Evolutionary conservation across 2,113 vertebrate species (phyloP), one percentile per base, ranked within the genome.

Genomic region (Periophthalmodon schlosseri): DNA sequence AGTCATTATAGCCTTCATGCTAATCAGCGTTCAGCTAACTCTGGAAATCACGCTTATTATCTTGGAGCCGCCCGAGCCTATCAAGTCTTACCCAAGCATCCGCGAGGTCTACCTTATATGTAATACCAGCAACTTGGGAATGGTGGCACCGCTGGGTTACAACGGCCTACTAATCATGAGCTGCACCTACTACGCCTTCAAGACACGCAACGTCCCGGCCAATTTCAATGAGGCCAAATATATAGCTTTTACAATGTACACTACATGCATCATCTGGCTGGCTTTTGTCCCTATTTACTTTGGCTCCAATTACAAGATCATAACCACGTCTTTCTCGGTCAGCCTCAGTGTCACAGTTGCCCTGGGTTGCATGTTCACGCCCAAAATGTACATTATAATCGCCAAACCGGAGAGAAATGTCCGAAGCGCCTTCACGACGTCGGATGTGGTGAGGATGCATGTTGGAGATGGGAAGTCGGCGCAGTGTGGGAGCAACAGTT

Each of bases 301-400:
- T 1, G 98, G 98, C 83, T 99, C 97, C 93, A 98, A 99, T 93
- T 99, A 99, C 94, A 99, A 99, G 93, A 99, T 99, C 90, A 99
- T 99, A 90, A 99, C 98, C 39, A 99, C 97, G 18, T 99, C 97
- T 69, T 99, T 99, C 78, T 98, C 97, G 0, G 98, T 99, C 87
- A 99, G 97, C 88, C 95, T 99, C 80, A 99, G 98, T 0, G 97
- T 99, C 20, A 99, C 98, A 0, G 98, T 99, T 83, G 98, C 98
- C 0, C 94, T 99, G 90, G 94, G 97, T 57, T 99, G 97, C 93
- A 99, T 99, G 98, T 99, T 99, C 94, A 98, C 97, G 4, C 98
- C 98, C 76, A 99, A 99, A 93, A 99, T 99, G 96, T 99, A 99
- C 92, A 99, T 99, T 93, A 99, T 99, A 83, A 98, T 99, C 50